Conservation (phyloP, 1,140 invertebrate genomes). For the Macrotrachela quadricornifera region DNA sequence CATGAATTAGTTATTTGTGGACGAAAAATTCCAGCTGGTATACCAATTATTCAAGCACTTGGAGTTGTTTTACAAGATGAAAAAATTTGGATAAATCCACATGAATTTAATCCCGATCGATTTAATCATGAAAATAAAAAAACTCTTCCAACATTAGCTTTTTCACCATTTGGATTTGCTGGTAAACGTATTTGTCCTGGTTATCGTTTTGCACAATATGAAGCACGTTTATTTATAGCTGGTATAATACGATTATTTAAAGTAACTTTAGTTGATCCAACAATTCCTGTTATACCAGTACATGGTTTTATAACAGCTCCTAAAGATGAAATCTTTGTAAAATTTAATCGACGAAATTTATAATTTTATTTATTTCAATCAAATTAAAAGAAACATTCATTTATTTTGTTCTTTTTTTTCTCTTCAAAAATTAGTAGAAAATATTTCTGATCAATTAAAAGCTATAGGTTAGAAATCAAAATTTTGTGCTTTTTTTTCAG, state of each 20-base stretch:
- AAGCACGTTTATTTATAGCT: constrained; percentile 13
- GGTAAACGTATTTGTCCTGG: constrained; percentile 22
- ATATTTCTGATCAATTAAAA: too few relatives aligned
- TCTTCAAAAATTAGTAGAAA: too few relatives aligned
- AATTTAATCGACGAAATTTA: constrained; percentile 11
- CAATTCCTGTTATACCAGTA: constrained; percentile 12
- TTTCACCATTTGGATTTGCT: constrained; percentile 25
- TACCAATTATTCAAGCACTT: constrained; percentile 23
- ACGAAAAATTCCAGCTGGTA: constrained; percentile 19
- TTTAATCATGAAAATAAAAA: constrained; percentile 16
- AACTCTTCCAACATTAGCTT: constrained; percentile 12
- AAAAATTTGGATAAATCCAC: constrained; percentile 16
- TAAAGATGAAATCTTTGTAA: constrained; percentile 23
- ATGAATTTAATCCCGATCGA: constrained; percentile 25
- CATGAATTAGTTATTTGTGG: constrained; percentile 20
- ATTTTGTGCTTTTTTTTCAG: too few relatives aligned
- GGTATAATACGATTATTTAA: constrained; percentile 14
- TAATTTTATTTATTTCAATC: too few relatives aligned
- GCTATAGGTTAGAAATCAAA: too few relatives aligned
- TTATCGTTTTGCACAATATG: constrained; percentile 15
- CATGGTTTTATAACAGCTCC: constrained; percentile 21
- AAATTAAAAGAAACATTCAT: too few relatives aligned
- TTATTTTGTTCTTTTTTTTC: too few relatives aligned
- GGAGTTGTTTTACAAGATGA: constrained; percentile 19
- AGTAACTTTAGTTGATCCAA: constrained; percentile 7